These are phyloP conservation scores for Peromyscus nudipes DNA, from an alignment of 2,797 vertebrate species.

Conservation along the genomic window DNA sequence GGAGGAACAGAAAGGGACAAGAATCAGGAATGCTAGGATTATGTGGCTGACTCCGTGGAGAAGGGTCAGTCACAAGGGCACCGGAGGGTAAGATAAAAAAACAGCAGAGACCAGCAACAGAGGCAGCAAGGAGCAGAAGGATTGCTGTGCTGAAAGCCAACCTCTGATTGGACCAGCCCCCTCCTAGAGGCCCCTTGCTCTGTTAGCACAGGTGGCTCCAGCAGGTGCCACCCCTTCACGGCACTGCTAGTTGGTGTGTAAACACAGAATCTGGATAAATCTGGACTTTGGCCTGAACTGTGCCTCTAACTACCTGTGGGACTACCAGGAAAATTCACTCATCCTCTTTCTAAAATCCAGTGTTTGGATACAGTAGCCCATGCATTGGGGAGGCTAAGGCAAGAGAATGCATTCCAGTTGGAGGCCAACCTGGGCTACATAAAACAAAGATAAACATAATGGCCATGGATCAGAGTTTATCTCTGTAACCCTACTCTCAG, in stretches of 20 bases:
- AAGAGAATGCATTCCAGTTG: neutral
- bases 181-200: neutral
- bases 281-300: neutral
- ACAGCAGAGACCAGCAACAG: neutral
- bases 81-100: neutral
- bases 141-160: neutral
- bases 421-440: neutral
- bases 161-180: neutral
- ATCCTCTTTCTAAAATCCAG: slow-evolving; percentile 47
- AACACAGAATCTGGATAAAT: neutral
- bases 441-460: neutral
- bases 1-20: neutral
- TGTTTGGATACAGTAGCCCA: neutral
- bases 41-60: neutral
- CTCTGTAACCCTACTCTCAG: neutral
- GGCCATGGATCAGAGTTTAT: neutral
- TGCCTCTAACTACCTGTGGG: neutral
- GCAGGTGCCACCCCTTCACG: accelerated
- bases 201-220: neutral
- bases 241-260: neutral
- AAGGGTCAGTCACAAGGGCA: neutral
- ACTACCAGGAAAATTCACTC: neutral
- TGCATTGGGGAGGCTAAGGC: neutral
- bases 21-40: neutral
- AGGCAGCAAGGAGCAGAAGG: neutral